These are phyloP conservation scores for Perizoma affinitatum DNA, from an alignment of 2,888 invertebrate genomes.

Conservation along the genomic window DNA sequence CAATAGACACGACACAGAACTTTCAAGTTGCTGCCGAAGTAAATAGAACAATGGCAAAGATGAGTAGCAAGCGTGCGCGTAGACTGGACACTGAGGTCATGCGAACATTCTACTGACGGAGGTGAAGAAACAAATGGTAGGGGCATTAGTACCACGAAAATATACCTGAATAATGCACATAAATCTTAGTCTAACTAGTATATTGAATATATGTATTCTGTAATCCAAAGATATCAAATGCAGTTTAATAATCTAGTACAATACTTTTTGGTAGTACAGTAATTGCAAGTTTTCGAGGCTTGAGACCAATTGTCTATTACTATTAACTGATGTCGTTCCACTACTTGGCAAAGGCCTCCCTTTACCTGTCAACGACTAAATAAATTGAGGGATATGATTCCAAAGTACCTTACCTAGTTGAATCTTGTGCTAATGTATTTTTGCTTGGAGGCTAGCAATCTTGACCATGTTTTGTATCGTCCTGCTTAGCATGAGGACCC, in stretches of 20 bases:
- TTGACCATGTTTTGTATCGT: too few relatives aligned
- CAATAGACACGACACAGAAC: slow-evolving; percentile 50
- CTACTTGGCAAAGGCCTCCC: too few relatives aligned
- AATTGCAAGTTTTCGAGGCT: too few relatives aligned
- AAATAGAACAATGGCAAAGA: slow-evolving; percentile 57
- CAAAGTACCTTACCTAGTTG: too few relatives aligned
- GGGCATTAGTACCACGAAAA: slow-evolving; percentile 40
- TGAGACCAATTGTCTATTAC: too few relatives aligned
- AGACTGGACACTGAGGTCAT: slow-evolving; percentile 51
- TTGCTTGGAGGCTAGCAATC: too few relatives aligned
- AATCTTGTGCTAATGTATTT: too few relatives aligned
- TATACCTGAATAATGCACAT: slow-evolving; percentile 17
- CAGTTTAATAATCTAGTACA: neutral
- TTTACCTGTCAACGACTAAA: too few relatives aligned
- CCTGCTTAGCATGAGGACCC: too few relatives aligned
- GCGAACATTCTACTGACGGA: slow-evolving; percentile 40
- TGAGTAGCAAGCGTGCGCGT: slow-evolving; percentile 51
- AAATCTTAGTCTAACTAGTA: slow-evolving; percentile 10
- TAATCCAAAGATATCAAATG: neutral
- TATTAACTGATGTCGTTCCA: too few relatives aligned
- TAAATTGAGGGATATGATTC: too few relatives aligned
- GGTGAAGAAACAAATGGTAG: slow-evolving; percentile 47
- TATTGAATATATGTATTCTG: neutral
- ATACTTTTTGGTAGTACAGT: neutral
- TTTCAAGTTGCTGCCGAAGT: slow-evolving; percentile 44